phyloP scores from a whole-genome alignment of 2,797 vertebrate genomes.

The Pseudochromis fuscus region DNA sequence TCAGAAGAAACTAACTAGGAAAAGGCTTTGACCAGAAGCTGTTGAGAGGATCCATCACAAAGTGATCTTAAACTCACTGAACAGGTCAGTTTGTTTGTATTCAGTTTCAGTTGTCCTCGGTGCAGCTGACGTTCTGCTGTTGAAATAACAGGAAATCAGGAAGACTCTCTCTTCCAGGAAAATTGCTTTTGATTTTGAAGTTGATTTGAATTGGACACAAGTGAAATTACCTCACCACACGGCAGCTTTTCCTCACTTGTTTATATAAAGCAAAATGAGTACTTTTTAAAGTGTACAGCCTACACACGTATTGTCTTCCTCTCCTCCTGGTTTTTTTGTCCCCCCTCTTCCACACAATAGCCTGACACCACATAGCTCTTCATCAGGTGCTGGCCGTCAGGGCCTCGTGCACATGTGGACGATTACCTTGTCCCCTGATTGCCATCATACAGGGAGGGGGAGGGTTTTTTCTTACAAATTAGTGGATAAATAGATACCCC shows the following conservation, averaged over 20 bases:
- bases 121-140: constrained; percentile 17
- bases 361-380: constrained; percentile 95
- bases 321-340: constrained; percentile 32
- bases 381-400: constrained; percentile 95
- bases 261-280: constrained; percentile 47
- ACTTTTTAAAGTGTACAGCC: constrained; percentile 43
- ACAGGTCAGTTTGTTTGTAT: constrained; percentile 9
- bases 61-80: constrained; percentile 1
- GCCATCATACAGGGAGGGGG: constrained; percentile 95
- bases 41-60: neutral
- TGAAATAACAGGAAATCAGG: constrained; percentile 25
- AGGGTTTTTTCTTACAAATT: constrained; percentile 93
- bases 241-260: constrained; percentile 44
- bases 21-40: neutral
- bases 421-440: constrained; percentile 98
- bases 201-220: constrained; percentile 48
- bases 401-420: constrained; percentile 88
- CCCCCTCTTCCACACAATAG: constrained; percentile 53
- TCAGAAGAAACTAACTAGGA: constrained; percentile 7
- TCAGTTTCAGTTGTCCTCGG: constrained; percentile 16
- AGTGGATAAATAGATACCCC: constrained; percentile 99
- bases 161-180: constrained; percentile 16
- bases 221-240: constrained; percentile 27
- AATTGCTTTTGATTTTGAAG: constrained; percentile 27
- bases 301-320: constrained; percentile 4